phyloP scores from a whole-genome alignment of 2,888 invertebrate species.

The Leptopterna dolabrata region DNA sequence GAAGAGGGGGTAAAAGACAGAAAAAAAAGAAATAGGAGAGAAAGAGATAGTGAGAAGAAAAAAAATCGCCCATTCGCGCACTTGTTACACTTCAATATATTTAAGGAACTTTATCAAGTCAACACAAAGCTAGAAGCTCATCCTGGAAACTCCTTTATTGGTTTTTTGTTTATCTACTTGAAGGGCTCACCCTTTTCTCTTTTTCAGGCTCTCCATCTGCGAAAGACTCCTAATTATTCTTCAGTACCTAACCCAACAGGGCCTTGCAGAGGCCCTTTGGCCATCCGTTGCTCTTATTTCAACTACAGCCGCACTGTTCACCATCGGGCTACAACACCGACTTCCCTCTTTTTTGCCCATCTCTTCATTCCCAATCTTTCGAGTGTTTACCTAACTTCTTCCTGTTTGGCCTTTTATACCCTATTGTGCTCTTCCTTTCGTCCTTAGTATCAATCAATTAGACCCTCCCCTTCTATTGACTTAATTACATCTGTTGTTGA shows the following conservation, averaged over 20 bases:
- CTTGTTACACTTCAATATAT: conserved; percentile 49
- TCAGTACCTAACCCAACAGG: conserved; percentile 21
- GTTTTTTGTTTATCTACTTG: conserved; percentile 46
- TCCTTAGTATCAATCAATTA: conserved; percentile 44
- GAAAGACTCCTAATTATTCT: conserved; percentile 44
- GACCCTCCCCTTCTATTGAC: conserved; percentile 28
- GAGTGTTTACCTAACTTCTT: conserved; percentile 48
- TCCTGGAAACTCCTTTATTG: conserved; percentile 42
- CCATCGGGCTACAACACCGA: not conserved
- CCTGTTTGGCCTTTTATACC: conserved; percentile 48
- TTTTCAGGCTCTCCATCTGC: conserved; percentile 3
- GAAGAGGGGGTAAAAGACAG: not conserved
- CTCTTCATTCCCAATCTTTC: conserved; percentile 22
- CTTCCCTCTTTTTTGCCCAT: not conserved
- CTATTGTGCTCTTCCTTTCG: conserved; percentile 30
- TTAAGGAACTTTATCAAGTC: conserved; percentile 50
- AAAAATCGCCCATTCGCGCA: conserved; percentile 35
- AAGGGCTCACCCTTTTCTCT: not conserved
- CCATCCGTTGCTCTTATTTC: not conserved
- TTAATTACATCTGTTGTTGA: conserved; percentile 15
- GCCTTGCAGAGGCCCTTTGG: not conserved
- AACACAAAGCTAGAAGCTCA: conserved; percentile 33
- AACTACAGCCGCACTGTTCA: not conserved
- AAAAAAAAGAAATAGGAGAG: not conserved
- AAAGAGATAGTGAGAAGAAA: conserved; percentile 13